Evolutionary conservation across 2,113 vertebrate species (phyloP).

Genomic region (Eurypyga helias): DNA sequence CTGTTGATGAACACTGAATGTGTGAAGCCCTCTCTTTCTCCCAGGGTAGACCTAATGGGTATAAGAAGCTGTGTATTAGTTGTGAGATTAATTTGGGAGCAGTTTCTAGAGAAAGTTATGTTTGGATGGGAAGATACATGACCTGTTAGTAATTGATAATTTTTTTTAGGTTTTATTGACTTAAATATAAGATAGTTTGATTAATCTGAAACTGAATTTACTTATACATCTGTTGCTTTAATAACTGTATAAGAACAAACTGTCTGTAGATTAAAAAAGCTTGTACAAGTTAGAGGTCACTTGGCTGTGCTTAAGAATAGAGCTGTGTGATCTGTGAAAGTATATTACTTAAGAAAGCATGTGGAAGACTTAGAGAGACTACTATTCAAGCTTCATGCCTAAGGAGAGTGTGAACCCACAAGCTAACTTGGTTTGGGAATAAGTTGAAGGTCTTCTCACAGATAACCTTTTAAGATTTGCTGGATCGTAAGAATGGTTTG

Average conservation of each 20-base stretch:
- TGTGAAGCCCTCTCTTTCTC: background rate
- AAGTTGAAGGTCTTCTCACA: background rate
- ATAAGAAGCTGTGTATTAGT: background rate
- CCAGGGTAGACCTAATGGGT: background rate
- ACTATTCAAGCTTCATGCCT: background rate
- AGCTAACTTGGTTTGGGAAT: background rate
- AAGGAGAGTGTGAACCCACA: background rate
- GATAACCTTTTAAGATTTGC: background rate
- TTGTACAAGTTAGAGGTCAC: background rate
- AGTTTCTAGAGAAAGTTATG: background rate
- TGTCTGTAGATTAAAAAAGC: background rate
- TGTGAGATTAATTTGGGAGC: background rate
- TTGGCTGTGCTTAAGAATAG: background rate
- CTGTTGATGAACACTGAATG: background rate
- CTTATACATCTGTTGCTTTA: background rate
- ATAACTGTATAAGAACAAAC: background rate
- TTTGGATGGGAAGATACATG: background rate
- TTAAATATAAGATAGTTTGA: background rate
- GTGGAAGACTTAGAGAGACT: background rate
- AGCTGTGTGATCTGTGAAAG: background rate
- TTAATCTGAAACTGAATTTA: background rate
- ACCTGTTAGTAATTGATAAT: background rate
- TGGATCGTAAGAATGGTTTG: background rate
- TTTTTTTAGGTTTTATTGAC: background rate
- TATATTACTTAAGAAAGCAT: background rate